Conservation (phyloP, 2,797 vertebrate genomes). For the Scomberomorus guttatus region DNA sequence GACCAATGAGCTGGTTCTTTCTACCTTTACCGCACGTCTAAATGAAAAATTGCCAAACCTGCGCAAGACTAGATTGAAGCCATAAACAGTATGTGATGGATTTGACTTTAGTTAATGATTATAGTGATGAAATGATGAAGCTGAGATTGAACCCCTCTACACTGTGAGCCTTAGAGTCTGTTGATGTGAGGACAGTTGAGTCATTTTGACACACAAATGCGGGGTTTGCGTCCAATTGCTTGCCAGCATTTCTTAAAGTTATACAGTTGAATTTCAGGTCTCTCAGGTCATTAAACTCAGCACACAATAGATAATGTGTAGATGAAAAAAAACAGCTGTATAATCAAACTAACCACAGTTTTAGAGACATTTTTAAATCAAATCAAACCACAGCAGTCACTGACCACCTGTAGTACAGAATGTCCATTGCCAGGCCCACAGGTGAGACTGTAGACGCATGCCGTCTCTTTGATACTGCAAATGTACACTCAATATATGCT, state of each 20-base stretch:
- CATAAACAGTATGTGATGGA: conserved; percentile 50
- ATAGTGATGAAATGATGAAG: neutral
- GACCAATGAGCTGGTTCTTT: conserved; percentile 62
- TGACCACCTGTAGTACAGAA: conserved; percentile 1
- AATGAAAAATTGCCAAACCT: conserved; percentile 52
- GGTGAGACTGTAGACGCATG: neutral
- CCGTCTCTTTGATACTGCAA: neutral
- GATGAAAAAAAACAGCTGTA: neutral
- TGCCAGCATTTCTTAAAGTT: conserved; percentile 18
- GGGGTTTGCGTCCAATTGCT: too few species aligned
- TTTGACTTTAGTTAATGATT: conserved; percentile 53
- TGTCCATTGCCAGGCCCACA: conserved; percentile 4
- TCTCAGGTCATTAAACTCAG: conserved; percentile 36
- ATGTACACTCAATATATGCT: conserved; percentile 5
- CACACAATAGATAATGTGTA: conserved; percentile 14
- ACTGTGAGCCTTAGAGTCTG: too few species aligned
- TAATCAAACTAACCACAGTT: conserved; percentile 21
- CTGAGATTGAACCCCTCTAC: neutral
- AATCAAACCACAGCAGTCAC: conserved; percentile 6
- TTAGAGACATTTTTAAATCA: conserved; percentile 10
- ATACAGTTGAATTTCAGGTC: conserved; percentile 12
- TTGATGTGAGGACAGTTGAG: conserved; percentile 32
- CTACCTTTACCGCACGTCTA: conserved; percentile 32
- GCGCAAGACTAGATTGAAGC: conserved; percentile 38
- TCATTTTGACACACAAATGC: neutral